phyloP scores from a whole-genome alignment of 2,113 vertebrate genomes.

The Nothoprocta perdicaria region DNA sequence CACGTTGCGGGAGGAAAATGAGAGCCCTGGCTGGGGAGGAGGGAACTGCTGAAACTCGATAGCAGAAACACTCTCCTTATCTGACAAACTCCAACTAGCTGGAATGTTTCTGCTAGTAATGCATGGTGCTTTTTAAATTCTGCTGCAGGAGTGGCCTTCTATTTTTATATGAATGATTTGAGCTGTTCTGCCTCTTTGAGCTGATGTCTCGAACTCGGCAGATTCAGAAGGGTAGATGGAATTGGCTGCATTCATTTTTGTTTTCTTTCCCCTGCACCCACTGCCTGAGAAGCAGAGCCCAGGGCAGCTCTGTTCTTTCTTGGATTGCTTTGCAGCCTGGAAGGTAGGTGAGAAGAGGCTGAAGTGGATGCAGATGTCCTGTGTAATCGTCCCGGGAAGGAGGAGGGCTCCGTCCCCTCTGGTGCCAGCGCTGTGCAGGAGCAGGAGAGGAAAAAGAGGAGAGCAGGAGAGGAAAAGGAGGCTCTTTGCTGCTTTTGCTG shows the following conservation, averaged over 20 bases:
- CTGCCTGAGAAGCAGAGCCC: background rate
- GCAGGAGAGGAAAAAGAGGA: background rate
- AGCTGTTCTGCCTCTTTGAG: background rate
- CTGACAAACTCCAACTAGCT: background rate
- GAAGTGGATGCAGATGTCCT: background rate
- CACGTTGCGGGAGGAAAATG: background rate
- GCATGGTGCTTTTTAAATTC: background rate
- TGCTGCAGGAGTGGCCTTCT: background rate
- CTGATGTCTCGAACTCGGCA: background rate
- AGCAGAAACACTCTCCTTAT: background rate
- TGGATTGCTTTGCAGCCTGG: background rate
- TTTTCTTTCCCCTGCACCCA: background rate
- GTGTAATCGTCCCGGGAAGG: background rate
- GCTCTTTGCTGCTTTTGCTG: background rate
- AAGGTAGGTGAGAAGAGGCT: background rate
- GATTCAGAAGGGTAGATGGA: background rate
- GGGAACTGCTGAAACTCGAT: background rate
- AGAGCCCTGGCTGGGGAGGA: background rate
- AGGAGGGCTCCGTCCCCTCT: background rate
- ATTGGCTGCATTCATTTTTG: background rate
- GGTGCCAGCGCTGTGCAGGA: accelerated
- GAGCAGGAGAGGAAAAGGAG: background rate
- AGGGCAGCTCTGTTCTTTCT: background rate
- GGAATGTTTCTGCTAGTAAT: background rate
- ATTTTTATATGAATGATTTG: accelerated